Base-by-base conservation (phyloP, 2,113 vertebrate genomes). In the Corythaeola cristata region DNA sequence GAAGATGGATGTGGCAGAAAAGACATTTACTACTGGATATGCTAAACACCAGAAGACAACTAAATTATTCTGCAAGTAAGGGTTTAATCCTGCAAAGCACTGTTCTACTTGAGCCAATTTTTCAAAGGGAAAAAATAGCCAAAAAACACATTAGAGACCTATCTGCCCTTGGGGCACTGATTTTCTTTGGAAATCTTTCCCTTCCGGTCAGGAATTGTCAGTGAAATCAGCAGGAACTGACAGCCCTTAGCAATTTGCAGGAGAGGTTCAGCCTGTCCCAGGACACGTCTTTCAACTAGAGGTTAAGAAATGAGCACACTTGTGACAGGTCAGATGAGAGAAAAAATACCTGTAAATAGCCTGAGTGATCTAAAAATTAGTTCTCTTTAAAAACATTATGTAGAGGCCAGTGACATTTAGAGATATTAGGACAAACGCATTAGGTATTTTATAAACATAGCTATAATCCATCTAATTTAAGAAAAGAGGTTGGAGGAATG, bases 361-460 rank as follows among this genome's bases (percentile, higher is more conserved):
- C 23, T 32, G 30, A 78, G 60, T 37, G 47, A 92, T 63, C 60
- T 74, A 89, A 95, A 80, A 67, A 56, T 10, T n/a, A 80, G 7
- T 47, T 80, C 7, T 56, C 56, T 68, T 60, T 84, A 71, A 88
- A 90, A 96, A 35, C 24, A 37, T 27, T 27, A 50, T 27, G 13
- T 37, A 44, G 50, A 85, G 89, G n/a, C 9, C 50, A 50, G 53
- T 3, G 17, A 50, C 26, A 80, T 76, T 92, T 73, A 71, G 19
- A 50, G 18, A 55, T 44, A 44, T 44, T 60, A 47, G 50, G 55
- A 71, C 47, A 92, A 87, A 89, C 19, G 69, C 33, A 79, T 79
- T 85, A 76, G 58, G 33, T 49, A 85, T 91, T 90, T 89, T 62
- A 89, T 73, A 96, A 92, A 91, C 55, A 82, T n/a, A 96, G 58